Percentiles rank a stretch among this genome's conserved stretches.
Evolutionary conservation across 2,113 vertebrate genomes (phyloP).

Genomic region (Lutjanus erythropterus): DNA sequence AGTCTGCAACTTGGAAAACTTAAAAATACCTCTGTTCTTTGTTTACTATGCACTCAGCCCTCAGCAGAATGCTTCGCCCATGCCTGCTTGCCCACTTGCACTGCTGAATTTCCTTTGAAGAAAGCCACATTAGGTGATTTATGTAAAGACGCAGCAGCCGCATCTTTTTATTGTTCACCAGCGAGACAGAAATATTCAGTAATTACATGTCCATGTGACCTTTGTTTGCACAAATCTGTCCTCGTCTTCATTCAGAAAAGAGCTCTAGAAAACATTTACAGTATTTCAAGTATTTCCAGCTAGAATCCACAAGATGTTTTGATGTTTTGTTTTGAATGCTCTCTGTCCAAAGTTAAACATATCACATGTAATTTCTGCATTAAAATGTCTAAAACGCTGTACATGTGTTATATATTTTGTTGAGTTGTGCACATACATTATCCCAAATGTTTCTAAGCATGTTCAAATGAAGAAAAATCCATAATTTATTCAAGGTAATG

Average conservation of each 20-base stretch:
- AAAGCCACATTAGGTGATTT: constrained; percentile 19
- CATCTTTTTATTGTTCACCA: constrained; percentile 37
- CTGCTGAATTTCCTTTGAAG: constrained; percentile 3
- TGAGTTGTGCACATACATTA: too few species aligned
- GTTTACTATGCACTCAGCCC: constrained; percentile 48
- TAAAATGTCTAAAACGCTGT: too few species aligned
- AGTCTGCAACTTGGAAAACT: constrained; percentile 24
- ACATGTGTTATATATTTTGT: too few species aligned
- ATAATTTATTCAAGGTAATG: too few species aligned
- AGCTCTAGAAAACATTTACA: background rate
- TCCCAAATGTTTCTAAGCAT: too few species aligned
- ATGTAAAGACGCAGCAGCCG: constrained; percentile 48
- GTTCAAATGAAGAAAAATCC: too few species aligned
- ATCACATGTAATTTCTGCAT: too few species aligned
- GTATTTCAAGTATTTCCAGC: background rate
- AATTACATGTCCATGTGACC: constrained; percentile 26
- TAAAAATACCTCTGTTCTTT: constrained; percentile 34
- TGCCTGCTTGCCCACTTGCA: constrained; percentile 21
- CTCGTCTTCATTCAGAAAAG: background rate
- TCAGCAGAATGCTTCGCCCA: constrained; percentile 5
- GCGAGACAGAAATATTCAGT: constrained; percentile 30
- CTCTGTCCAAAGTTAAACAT: background rate
- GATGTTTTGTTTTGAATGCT: background rate
- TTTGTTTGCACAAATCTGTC: constrained; percentile 22
- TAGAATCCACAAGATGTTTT: background rate